phyloP scores from a whole-genome alignment of 2,888 invertebrate genomes.

The Vannuccia rotundouncinata region DNA sequence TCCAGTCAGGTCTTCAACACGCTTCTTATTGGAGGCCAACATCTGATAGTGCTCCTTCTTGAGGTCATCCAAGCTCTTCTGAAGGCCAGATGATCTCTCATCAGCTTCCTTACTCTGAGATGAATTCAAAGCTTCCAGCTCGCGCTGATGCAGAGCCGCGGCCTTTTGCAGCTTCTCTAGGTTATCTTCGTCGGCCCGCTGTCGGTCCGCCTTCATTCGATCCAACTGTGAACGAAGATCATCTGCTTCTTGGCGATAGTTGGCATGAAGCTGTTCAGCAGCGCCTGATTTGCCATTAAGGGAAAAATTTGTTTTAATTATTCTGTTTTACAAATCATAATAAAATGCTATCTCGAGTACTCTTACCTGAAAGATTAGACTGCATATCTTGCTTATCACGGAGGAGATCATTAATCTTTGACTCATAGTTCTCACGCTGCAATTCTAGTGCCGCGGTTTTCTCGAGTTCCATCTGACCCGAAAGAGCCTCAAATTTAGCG shows the following conservation, averaged over 20 bases:
- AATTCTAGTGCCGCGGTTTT: slow-evolving; percentile 46
- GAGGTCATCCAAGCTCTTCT: slow-evolving; percentile 47
- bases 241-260: slow-evolving; percentile 46
- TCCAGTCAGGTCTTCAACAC: slow-evolving; percentile 48
- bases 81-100: slow-evolving; percentile 44
- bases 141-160: slow-evolving; percentile 53
- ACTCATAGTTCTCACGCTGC: slow-evolving; percentile 45
- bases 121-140: slow-evolving; percentile 47
- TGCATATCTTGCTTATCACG: slow-evolving; percentile 44
- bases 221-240: slow-evolving; percentile 41
- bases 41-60: slow-evolving; percentile 46
- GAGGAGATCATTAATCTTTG: slow-evolving; percentile 47
- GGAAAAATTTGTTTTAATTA: too few relatives aligned
- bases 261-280: slow-evolving; percentile 46
- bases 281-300: slow-evolving; percentile 42
- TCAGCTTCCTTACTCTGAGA: slow-evolving; percentile 44
- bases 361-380: slow-evolving; percentile 43
- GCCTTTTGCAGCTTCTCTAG: slow-evolving; percentile 51
- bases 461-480: slow-evolving; percentile 45
- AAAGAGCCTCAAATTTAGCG: slow-evolving; percentile 46
- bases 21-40: slow-evolving; percentile 45
- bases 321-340: too few relatives aligned
- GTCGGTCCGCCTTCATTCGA: neutral
- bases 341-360: too few relatives aligned
- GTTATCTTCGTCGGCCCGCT: slow-evolving; percentile 47